These are phyloP conservation scores for Dermatophagoides farinae DNA, from an alignment of 1,140 invertebrate species.

Conservation along the genomic window DNA sequence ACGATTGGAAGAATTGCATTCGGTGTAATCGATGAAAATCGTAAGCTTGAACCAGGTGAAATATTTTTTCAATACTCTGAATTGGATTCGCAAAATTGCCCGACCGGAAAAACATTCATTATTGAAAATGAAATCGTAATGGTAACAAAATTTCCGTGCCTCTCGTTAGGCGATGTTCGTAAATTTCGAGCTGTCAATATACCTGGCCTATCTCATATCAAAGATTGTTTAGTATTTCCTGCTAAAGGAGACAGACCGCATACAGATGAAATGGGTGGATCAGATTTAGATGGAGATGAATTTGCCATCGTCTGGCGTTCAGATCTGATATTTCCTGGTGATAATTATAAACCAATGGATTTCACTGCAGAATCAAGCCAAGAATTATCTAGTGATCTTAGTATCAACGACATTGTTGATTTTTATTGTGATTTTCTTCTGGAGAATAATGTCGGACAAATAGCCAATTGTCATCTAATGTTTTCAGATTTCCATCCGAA, in stretches of 20 bases:
- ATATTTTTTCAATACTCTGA: conserved; percentile 17
- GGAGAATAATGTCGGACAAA: conserved; percentile 22
- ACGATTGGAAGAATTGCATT: conserved; percentile 19
- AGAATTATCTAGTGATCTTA: neutral
- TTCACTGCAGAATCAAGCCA: conserved; percentile 1
- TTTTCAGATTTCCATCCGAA: conserved; percentile 19
- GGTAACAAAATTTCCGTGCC: conserved; percentile 27
- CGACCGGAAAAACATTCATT: neutral
- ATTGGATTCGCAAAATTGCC: conserved; percentile 1
- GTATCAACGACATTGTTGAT: conserved; percentile 20
- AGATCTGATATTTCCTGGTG: conserved; percentile 15
- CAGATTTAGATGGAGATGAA: conserved; percentile 22
- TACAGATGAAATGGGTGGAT: conserved; percentile 29
- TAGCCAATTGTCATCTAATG: conserved; percentile 22
- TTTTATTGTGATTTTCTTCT: conserved; percentile 22
- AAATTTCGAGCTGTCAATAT: conserved; percentile 25
- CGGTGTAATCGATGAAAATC: conserved; percentile 18
- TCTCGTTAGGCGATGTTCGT: conserved; percentile 27
- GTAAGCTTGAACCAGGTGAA: conserved; percentile 17
- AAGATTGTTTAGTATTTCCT: conserved; percentile 29
- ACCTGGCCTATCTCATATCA: conserved; percentile 23
- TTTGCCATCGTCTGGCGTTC: conserved; percentile 19
- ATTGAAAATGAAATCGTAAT: conserved; percentile 14
- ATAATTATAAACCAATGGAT: conserved; percentile 16
- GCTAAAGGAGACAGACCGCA: conserved; percentile 25